phyloP scores from a whole-genome alignment of 1,140 invertebrate species.

The Pogonognathellus flavescens region DNA sequence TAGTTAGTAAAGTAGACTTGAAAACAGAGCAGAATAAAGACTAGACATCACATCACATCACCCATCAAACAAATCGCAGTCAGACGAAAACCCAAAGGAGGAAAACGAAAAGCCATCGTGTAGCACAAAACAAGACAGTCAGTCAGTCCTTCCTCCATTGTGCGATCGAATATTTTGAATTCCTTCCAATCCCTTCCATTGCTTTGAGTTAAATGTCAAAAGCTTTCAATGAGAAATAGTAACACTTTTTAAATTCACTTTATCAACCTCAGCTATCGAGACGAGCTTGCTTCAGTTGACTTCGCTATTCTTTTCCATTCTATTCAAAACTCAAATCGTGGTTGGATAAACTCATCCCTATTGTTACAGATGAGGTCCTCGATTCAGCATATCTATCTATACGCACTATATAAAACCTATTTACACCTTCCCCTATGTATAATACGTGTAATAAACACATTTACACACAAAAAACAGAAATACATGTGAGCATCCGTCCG shows the following conservation, averaged over 20 bases:
- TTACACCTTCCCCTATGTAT: no score
- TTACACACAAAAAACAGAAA: no score
- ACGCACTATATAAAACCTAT: not conserved
- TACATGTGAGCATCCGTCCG: no score
- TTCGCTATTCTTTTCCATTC: not conserved
- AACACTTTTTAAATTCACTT: conserved; percentile 22
- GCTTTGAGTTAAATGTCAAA: not conserved
- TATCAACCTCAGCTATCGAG: conserved; percentile 9
- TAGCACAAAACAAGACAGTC: not conserved
- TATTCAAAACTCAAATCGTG: not conserved
- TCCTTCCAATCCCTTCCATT: conserved; percentile 9
- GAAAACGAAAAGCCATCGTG: conserved; percentile 5
- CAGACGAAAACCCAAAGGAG: not conserved
- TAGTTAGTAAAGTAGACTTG: not conserved
- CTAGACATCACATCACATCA: not conserved
- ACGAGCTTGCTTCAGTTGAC: not conserved
- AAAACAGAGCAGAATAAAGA: conserved; percentile 41
- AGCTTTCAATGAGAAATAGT: conserved; percentile 21
- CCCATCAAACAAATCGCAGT: conserved; percentile 34
- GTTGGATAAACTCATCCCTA: conserved; percentile 25
- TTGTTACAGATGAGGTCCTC: not conserved
- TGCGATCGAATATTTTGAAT: conserved; percentile 29
- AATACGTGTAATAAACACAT: not conserved
- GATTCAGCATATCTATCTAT: not conserved
- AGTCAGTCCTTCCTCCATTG: not conserved